Evolutionary conservation across 2,113 vertebrate genomes (phyloP).

Genomic region (Sphyrna mokarran): DNA sequence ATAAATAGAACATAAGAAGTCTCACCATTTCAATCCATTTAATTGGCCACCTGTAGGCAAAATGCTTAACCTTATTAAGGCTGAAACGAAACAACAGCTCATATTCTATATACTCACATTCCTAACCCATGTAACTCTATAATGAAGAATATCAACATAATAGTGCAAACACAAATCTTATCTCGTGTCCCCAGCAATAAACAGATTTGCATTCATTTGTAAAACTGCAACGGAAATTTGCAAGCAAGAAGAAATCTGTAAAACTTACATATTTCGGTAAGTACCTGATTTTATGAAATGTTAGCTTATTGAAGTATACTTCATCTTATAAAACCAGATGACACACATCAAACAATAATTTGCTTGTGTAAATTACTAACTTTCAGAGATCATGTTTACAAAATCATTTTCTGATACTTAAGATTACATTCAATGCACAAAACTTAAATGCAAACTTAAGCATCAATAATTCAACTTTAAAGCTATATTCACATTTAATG

Average conservation of each 20-base stretch:
- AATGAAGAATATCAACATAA: not conserved
- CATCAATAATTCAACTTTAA: not conserved
- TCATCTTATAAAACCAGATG: not conserved
- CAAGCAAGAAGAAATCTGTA: not conserved
- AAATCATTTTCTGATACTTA: not conserved
- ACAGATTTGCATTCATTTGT: not conserved
- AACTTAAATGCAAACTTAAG: not conserved
- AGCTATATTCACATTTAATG: not conserved
- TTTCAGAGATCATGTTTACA: not conserved
- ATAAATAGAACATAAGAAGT: conserved; percentile 59
- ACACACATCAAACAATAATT: not conserved
- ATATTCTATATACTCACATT: conserved; percentile 6
- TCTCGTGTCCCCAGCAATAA: not conserved
- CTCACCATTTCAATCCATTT: conserved; percentile 77
- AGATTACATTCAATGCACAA: not conserved
- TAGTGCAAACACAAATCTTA: not conserved
- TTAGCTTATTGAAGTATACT: not conserved
- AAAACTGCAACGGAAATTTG: conserved; percentile 6
- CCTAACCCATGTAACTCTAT: not conserved
- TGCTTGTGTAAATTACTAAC: not conserved
- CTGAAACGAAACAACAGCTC: conserved; percentile 52
- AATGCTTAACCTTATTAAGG: conserved; percentile 86
- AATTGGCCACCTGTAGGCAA: conserved; percentile 87
- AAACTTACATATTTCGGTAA: conserved; percentile 24
- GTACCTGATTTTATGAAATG: not conserved